These are phyloP conservation scores for Zelleria hepariella DNA, from an alignment of 2,888 invertebrate genomes.

Conservation along the genomic window DNA sequence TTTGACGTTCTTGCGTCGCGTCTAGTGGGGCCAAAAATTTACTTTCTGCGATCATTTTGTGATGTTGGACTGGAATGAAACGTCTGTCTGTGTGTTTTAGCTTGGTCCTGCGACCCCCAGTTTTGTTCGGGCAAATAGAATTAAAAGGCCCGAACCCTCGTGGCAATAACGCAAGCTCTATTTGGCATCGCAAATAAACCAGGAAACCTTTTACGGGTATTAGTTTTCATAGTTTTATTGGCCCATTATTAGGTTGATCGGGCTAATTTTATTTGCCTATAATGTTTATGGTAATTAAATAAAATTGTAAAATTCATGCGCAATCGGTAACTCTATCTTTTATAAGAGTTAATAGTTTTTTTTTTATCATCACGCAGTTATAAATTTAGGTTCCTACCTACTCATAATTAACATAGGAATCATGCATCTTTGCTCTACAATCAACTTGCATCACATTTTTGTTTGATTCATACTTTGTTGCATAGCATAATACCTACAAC, in stretches of 20 bases:
- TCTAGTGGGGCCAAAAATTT: no score
- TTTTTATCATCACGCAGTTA: not conserved
- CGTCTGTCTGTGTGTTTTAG: not conserved
- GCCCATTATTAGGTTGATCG: not conserved
- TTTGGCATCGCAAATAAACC: conserved; percentile 41
- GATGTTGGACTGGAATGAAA: no score
- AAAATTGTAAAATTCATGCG: not conserved
- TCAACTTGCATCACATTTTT: no score
- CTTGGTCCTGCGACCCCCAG: conserved; percentile 29
- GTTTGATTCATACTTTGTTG: no score
- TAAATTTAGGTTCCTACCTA: no score
- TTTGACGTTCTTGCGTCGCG: no score
- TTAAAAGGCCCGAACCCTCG: conserved; percentile 44
- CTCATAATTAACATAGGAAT: no score
- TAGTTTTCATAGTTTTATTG: conserved; percentile 1
- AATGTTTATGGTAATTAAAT: not conserved
- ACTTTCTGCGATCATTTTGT: no score
- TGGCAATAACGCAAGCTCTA: conserved; percentile 46
- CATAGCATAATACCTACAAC: no score
- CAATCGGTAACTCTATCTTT: not conserved
- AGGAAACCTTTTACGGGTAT: conserved; percentile 1
- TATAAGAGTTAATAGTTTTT: not conserved
- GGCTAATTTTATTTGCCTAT: not conserved
- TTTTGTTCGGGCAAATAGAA: conserved; percentile 61
- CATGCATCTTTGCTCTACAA: no score